Conservation (phyloP, 2,888 invertebrate species). For the Scaptomyza polygonia region DNA sequence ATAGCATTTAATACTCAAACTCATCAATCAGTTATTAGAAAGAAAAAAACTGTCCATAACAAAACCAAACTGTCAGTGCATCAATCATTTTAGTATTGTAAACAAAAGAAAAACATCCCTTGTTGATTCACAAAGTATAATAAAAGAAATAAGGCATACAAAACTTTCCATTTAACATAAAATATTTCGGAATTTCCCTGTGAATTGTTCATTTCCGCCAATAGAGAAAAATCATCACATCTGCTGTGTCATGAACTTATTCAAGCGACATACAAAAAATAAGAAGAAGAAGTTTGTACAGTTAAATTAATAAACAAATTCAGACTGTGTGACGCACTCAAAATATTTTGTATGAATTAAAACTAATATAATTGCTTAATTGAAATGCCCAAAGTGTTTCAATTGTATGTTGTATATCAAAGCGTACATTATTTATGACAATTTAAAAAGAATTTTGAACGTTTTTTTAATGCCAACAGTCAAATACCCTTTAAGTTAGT, state of each 20-base stretch:
- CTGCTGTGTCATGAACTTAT: too few relatives aligned
- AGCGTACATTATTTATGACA: neutral
- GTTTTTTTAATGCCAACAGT: neutral
- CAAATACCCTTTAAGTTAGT: constrained; percentile 2
- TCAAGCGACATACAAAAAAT: constrained; percentile 16
- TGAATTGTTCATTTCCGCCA: constrained; percentile 9
- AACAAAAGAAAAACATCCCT: neutral
- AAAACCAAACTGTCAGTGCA: constrained; percentile 3
- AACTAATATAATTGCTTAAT: constrained; percentile 23
- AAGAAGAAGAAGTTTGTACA: neutral
- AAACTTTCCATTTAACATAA: constrained; percentile 11
- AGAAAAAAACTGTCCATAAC: neutral
- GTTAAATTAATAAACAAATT: constrained; percentile 16
- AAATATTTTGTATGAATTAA: constrained; percentile 19
- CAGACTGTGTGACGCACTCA: constrained; percentile 11
- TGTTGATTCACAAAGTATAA: constrained; percentile 16
- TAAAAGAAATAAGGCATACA: neutral
- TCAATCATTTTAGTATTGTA: constrained; percentile 2
- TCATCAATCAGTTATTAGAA: neutral
- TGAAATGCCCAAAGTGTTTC: constrained; percentile 34
- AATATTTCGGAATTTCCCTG: constrained; percentile 10
- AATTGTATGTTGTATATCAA: constrained; percentile 27
- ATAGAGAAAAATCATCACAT: neutral
- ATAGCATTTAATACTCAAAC: too few relatives aligned
- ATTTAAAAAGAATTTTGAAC: neutral